Evolutionary conservation across 2,888 invertebrate species (phyloP), one percentile per base, ranked within the genome.

Genomic region (Ptychoptera contaminata): DNA sequence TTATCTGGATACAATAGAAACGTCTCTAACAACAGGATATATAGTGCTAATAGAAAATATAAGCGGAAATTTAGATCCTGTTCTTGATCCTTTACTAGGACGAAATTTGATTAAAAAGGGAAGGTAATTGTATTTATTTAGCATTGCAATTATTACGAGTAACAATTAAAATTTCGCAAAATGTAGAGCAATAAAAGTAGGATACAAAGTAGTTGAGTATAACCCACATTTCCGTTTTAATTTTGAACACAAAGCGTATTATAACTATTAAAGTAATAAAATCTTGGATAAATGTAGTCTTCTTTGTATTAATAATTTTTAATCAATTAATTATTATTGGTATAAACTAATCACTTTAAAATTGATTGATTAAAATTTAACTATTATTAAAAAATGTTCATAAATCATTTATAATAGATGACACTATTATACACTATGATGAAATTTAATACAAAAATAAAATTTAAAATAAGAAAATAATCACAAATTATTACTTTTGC

Each of bases 191-290:
- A 88, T 96, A 44, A 94, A 91, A 71, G 86, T 96, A 55, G 94
- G 94, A 1, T 94, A 94, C 65, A 93, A 93, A 63, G 94, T 96
- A 69, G 81, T 96, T 10, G 94, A 94, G 62, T 94, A 91, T 60
- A 87, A 91, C 67, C 69, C 81, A 5, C 73, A 71, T 46, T 96
- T 96, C 61, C 77, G 85, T 37, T 69, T n/a, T 96, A 4, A 83
- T 94, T 51, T 67, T 96, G 16, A 94, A 96, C 56, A 94, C 94
- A 1, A 96, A 96, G 68, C 65, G 96, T n/a, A n/a, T n/a, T n/a
- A n/a, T n/a, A n/a, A n/a, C n/a, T n/a, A n/a, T n/a, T n/a, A n/a
- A n/a, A n/a, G n/a, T n/a, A n/a, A n/a, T n/a, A n/a, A n/a, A n/a
- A n/a, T n/a, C n/a, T n/a, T n/a, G n/a, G n/a, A n/a, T n/a, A n/a